phyloP scores from a whole-genome alignment of 2,113 vertebrate species.

The Prochilodus magdalenae region DNA sequence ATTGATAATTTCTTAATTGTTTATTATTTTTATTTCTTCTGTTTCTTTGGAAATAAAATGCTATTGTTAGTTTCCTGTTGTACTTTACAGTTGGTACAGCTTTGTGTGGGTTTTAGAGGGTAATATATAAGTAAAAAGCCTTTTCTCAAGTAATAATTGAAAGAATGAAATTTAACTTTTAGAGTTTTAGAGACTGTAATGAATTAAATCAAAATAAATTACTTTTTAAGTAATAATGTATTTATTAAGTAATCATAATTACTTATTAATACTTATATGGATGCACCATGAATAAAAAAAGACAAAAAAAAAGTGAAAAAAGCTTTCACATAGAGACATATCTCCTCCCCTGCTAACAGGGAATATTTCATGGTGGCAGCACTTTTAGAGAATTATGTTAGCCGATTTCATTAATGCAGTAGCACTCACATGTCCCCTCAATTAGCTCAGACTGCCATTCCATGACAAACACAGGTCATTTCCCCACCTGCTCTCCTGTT shows the following conservation, averaged over 20 bases:
- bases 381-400: not conserved
- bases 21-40: too few relatives aligned
- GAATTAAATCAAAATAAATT: too few relatives aligned
- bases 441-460: slow-evolving; percentile 1
- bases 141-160: too few relatives aligned
- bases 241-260: not conserved
- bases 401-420: slow-evolving; percentile 31
- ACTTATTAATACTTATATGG: not conserved
- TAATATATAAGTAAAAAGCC: too few relatives aligned
- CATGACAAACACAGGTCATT: not conserved
- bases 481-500: not conserved
- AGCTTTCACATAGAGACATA: slow-evolving; percentile 17
- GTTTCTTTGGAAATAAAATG: too few relatives aligned
- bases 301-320: not conserved
- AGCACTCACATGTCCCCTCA: slow-evolving; percentile 18
- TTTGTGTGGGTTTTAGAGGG: too few relatives aligned
- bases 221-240: too few relatives aligned
- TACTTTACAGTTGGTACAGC: too few relatives aligned
- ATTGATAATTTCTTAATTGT: too few relatives aligned
- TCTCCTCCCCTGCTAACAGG: not conserved
- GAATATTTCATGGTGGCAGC: slow-evolving; percentile 31
- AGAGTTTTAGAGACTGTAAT: too few relatives aligned
- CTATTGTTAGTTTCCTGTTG: too few relatives aligned
- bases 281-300: not conserved
- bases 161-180: too few relatives aligned